Conservation (phyloP, 2,113 vertebrate genomes). For the Ursus arctos region DNA sequence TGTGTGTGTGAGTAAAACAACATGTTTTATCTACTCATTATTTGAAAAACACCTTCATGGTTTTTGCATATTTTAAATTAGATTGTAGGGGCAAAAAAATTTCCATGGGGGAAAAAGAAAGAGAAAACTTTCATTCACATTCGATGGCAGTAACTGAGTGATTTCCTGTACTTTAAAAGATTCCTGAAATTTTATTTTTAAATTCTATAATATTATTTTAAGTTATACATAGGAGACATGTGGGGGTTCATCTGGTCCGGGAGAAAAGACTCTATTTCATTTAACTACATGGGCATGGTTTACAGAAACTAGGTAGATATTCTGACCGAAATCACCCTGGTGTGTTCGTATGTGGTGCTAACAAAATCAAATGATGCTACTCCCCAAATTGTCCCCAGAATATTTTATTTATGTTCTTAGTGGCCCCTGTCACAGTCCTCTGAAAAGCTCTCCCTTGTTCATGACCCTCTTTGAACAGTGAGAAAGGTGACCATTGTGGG, state of each 20-base stretch:
- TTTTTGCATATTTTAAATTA: constrained; percentile 2
- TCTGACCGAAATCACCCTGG: neutral
- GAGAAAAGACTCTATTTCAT: constrained; percentile 6
- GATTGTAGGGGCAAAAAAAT: neutral
- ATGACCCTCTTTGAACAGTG: neutral
- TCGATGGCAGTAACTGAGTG: neutral
- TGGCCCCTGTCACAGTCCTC: neutral
- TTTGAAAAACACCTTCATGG: neutral
- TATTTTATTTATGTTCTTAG: neutral
- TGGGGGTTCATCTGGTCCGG: neutral
- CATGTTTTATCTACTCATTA: constrained; percentile 9
- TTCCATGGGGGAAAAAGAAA: neutral
- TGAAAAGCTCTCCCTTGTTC: neutral
- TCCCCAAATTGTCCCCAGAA: neutral
- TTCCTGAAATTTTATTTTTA: constrained; percentile 61
- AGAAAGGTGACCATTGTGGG: neutral
- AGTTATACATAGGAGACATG: neutral
- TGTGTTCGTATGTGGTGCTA: neutral
- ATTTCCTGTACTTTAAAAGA: neutral
- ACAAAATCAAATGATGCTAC: neutral
- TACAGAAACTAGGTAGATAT: neutral
- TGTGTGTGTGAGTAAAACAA: neutral
- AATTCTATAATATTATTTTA: constrained; percentile 39
- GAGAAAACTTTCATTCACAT: neutral
- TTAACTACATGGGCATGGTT: neutral